A percentile compares a stretch with the other conserved stretches of the same genome.
Conservation (phyloP, 2,888 invertebrate genomes). For the Phania funesta region DNA sequence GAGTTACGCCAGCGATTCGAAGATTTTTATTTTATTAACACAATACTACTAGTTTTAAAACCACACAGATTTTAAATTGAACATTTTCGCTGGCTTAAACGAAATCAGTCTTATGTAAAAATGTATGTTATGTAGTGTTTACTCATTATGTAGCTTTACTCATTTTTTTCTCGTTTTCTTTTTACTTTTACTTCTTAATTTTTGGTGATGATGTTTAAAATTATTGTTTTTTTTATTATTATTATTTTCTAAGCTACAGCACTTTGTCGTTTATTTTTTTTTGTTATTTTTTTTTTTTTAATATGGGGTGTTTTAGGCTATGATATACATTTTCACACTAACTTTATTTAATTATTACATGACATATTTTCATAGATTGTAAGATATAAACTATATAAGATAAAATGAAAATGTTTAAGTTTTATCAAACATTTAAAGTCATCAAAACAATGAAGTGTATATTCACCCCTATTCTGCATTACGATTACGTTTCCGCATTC, state of each 20-base stretch:
- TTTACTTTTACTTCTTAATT: background rate
- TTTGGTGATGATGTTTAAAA: conserved; percentile 60
- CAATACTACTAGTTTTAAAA: background rate
- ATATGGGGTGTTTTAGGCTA: conserved; percentile 28
- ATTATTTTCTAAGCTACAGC: conserved; percentile 45
- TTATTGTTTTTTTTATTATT: conserved; percentile 22
- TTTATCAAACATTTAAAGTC: too few species aligned
- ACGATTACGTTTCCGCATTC: too few species aligned
- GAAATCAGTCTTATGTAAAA: too few species aligned
- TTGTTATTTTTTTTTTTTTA: background rate
- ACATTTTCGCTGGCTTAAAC: conserved; percentile 4
- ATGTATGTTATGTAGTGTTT: background rate
- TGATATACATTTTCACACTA: background rate
- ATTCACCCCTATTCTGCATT: too few species aligned
- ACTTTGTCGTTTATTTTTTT: conserved; percentile 51
- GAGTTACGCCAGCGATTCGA: background rate
- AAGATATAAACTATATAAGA: background rate
- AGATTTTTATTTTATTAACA: background rate
- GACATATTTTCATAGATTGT: background rate
- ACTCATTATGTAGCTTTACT: background rate
- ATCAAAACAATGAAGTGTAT: too few species aligned
- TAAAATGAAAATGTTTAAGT: too few species aligned
- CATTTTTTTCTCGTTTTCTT: conserved; percentile 12
- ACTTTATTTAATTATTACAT: background rate
- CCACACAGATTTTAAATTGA: too few species aligned